These are phyloP conservation scores for Anorthoa munda DNA, from an alignment of 2,888 invertebrate genomes.

Conservation along the genomic window DNA sequence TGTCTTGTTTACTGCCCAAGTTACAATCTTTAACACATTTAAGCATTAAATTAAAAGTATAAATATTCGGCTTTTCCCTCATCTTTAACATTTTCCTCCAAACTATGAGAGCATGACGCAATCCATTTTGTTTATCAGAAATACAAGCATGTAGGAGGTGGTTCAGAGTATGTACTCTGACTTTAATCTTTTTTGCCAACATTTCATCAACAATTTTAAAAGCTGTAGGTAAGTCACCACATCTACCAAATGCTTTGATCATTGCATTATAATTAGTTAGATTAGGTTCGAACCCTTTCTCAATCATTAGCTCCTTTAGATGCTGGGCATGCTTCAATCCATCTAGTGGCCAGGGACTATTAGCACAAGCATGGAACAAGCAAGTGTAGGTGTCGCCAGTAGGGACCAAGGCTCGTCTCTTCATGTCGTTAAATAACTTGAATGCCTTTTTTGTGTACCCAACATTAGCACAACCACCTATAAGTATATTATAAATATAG, in stretches of 20 bases:
- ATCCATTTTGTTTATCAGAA: conserved; percentile 94
- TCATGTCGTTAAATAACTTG: conserved; percentile 95
- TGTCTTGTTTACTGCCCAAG: conserved; percentile 92
- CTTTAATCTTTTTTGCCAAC: conserved; percentile 91
- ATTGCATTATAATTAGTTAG: conserved; percentile 96
- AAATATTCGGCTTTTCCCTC: conserved; percentile 93
- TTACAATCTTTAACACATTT: conserved; percentile 95
- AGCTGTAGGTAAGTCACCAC: conserved; percentile 94
- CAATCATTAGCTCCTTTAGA: conserved; percentile 93
- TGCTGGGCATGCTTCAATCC: conserved; percentile 93
- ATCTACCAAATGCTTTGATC: conserved; percentile 97
- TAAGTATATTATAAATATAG: conserved; percentile 95
- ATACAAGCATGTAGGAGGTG: conserved; percentile 96
- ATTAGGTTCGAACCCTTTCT: conserved; percentile 93
- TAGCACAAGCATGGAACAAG: conserved; percentile 97
- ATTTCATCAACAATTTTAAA: conserved; percentile 97
- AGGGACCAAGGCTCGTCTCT: conserved; percentile 92
- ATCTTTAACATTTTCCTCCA: conserved; percentile 95
- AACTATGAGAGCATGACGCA: conserved; percentile 95
- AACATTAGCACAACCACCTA: conserved; percentile 95
- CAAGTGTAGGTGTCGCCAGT: conserved; percentile 95
- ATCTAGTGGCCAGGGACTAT: conserved; percentile 93
- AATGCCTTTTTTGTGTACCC: conserved; percentile 97
- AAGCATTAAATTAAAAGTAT: conserved; percentile 95
- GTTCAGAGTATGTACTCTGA: conserved; percentile 93